Evolutionary conservation across 2,113 vertebrate genomes (phyloP).

Genomic region (Plotosus lineatus): DNA sequence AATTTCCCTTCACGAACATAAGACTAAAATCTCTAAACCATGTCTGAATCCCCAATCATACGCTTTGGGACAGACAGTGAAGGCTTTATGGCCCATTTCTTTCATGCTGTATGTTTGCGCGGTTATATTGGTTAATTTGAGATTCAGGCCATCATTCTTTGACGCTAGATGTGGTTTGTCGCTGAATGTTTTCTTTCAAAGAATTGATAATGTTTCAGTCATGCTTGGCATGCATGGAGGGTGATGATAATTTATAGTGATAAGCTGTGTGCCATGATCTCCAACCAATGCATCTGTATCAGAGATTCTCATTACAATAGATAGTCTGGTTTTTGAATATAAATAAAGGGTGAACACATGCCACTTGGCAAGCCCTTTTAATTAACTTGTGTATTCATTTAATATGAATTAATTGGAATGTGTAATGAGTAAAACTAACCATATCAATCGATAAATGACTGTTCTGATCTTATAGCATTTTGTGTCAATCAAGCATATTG

Average conservation of each 20-base stretch:
- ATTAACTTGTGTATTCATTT: conserved; percentile 4
- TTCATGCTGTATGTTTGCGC: neutral
- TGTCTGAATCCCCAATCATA: neutral
- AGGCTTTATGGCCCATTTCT: neutral
- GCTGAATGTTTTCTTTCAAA: conserved; percentile 62
- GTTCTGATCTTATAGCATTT: neutral
- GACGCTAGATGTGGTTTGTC: conserved; percentile 58
- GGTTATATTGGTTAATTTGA: neutral
- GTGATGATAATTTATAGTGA: conserved; percentile 39
- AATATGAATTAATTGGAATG: conserved; percentile 12
- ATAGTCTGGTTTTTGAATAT: neutral
- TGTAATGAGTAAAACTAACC: conserved; percentile 7
- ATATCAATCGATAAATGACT: neutral
- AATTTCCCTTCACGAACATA: too few relatives aligned
- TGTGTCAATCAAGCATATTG: neutral
- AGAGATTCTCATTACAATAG: neutral
- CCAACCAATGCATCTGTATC: conserved; percentile 35
- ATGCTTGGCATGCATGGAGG: conserved; percentile 46
- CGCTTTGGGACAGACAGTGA: neutral
- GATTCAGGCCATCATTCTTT: conserved; percentile 34
- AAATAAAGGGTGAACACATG: conserved; percentile 24
- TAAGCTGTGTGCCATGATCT: conserved; percentile 37
- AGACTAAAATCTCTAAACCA: too few relatives aligned
- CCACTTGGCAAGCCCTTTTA: neutral
- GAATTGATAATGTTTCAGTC: conserved; percentile 55